Percentiles rank a stretch among this genome's conserved stretches.
These are phyloP conservation scores for Chironomus striatipennis DNA, from an alignment of 1,140 invertebrate species.

Conservation along the genomic window DNA sequence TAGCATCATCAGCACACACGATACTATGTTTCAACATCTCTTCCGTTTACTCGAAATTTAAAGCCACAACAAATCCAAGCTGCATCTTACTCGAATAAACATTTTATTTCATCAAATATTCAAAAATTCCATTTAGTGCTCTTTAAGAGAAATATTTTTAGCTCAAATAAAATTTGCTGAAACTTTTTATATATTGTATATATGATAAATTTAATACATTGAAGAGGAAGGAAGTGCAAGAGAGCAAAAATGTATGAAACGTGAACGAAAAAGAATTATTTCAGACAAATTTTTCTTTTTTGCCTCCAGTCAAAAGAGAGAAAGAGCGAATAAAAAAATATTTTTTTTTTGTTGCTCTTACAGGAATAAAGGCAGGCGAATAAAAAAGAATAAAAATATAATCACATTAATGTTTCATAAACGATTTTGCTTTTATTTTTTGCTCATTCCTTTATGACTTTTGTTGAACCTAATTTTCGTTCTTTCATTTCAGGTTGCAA, in stretches of 20 bases:
- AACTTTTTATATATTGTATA: too few species aligned
- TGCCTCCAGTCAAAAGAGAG: neutral
- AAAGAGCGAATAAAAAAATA: neutral
- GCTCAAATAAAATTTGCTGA: too few species aligned
- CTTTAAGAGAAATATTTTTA: neutral
- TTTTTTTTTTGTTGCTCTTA: neutral
- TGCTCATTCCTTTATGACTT: neutral
- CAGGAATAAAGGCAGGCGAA: neutral
- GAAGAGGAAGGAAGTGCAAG: conserved; percentile 11
- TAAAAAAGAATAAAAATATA: neutral
- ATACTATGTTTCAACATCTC: neutral
- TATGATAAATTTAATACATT: neutral
- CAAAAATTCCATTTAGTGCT: too few species aligned
- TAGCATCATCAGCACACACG: too few species aligned
- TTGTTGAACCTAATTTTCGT: conserved; percentile 1
- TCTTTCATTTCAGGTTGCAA: neutral
- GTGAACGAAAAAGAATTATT: conserved; percentile 5
- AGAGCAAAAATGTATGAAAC: neutral
- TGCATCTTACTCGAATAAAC: neutral
- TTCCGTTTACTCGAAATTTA: neutral
- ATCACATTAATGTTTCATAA: conserved; percentile 23
- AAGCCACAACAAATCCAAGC: neutral
- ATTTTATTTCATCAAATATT: too few species aligned
- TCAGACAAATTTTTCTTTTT: conserved; percentile 3
- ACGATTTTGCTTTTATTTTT: too few species aligned